phyloP scores from a whole-genome alignment of 2,888 invertebrate genomes.

The Aleiodes alternator region DNA sequence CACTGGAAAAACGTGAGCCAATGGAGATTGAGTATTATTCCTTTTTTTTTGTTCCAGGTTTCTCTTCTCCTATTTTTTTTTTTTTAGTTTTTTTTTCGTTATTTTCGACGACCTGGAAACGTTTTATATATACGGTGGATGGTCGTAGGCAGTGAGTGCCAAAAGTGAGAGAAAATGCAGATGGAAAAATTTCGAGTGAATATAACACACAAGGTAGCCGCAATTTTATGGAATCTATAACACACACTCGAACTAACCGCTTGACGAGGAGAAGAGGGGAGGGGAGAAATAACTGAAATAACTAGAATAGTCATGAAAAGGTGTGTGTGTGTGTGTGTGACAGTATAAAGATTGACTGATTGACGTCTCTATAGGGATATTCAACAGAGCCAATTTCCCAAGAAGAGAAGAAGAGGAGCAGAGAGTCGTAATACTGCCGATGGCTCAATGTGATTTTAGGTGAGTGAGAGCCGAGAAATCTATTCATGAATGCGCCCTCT shows the following conservation, averaged over 20 bases:
- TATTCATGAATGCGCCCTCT: conserved; percentile 28
- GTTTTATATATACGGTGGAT: conserved; percentile 3
- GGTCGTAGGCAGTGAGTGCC: conserved; percentile 1
- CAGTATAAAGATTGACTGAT: conserved; percentile 1
- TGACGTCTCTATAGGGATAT: conserved; percentile 33
- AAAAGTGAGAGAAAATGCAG: conserved; percentile 34
- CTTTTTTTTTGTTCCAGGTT: conserved; percentile 14
- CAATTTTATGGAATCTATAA: conserved; percentile 26
- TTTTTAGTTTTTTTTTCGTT: conserved; percentile 32
- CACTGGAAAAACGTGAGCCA: conserved; percentile 21
- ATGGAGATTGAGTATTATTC: conserved; percentile 26
- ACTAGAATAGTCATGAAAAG: conserved; percentile 28
- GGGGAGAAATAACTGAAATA: not conserved
- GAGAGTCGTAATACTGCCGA: conserved; percentile 16
- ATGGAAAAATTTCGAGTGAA: conserved; percentile 25
- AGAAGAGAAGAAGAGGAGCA: not conserved
- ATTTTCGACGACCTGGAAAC: conserved; percentile 4
- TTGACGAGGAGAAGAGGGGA: conserved; percentile 3
- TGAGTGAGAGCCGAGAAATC: conserved; percentile 16
- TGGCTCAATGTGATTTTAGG: conserved; percentile 26
- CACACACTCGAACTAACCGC: conserved; percentile 21
- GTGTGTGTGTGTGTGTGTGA: not conserved
- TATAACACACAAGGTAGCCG: conserved; percentile 2
- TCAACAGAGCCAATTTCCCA: conserved; percentile 17
- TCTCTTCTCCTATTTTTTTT: no score